Evolutionary conservation across 2,113 vertebrate genomes (phyloP).

Genomic region (Sylvietta virens): DNA sequence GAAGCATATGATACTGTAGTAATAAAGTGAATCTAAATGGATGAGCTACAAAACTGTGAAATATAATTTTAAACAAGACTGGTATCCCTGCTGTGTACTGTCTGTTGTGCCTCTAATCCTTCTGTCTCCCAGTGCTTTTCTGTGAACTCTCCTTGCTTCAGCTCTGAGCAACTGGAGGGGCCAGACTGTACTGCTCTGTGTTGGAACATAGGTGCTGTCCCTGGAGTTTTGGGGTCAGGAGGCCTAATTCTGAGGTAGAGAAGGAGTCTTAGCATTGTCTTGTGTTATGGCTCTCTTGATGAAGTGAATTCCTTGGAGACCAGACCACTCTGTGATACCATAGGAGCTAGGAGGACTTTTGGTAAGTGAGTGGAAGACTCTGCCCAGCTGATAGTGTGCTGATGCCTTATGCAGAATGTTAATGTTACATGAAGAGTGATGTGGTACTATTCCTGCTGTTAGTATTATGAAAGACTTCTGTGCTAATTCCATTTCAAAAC

Average conservation of each 20-base stretch:
- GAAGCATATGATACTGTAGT: not conserved
- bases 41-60: not conserved
- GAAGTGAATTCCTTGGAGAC: not conserved
- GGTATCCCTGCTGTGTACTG: not conserved
- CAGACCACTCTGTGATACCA: not conserved
- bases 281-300: not conserved
- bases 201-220: not conserved
- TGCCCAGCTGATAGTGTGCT: not conserved
- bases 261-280: not conserved
- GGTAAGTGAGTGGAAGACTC: not conserved
- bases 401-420: not conserved
- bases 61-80: not conserved
- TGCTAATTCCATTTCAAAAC: not conserved
- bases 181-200: not conserved
- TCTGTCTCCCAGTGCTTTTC: not conserved
- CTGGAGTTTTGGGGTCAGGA: not conserved
- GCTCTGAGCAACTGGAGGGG: not conserved
- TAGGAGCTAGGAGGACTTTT: not conserved
- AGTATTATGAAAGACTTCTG: not conserved
- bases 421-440: not conserved
- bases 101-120: not conserved
- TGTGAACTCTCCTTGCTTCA: not conserved
- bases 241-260: not conserved
- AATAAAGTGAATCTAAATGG: conserved; percentile 12
- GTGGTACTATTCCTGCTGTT: not conserved